Evolutionary conservation across 2,113 vertebrate genomes (phyloP).

Genomic region (Peucedramus taeniatus): DNA sequence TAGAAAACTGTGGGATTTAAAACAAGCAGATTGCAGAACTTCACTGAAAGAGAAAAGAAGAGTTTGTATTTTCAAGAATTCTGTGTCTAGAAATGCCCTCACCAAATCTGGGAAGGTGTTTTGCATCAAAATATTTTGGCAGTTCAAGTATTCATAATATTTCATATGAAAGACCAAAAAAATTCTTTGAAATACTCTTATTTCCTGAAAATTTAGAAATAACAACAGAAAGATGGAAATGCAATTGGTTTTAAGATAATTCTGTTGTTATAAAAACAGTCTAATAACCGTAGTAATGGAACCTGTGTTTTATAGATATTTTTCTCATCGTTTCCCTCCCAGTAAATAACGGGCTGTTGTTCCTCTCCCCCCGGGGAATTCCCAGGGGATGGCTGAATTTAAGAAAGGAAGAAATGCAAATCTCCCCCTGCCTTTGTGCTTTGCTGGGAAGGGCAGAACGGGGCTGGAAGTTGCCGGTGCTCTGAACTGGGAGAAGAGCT

Average conservation of each 20-base stretch:
- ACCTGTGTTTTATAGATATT: not conserved
- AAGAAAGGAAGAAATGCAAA: constrained; percentile 18
- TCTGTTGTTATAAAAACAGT: not conserved
- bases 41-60: not conserved
- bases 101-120: not conserved
- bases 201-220: not conserved
- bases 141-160: not conserved
- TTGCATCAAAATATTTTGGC: not conserved
- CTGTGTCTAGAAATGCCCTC: not conserved
- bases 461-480: not conserved
- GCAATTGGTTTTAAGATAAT: not conserved
- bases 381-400: not conserved
- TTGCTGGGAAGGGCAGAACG: not conserved
- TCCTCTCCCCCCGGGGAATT: not conserved
- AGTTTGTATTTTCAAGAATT: not conserved
- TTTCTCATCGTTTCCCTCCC: not conserved
- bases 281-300: not conserved
- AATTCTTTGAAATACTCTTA: not conserved
- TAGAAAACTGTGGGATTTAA: not conserved
- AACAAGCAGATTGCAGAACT: not conserved
- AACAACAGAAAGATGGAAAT: not conserved
- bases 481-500: not conserved
- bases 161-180: not conserved
- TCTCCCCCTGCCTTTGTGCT: constrained; percentile 8
- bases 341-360: not conserved